phyloP scores from a whole-genome alignment of 2,888 invertebrate species.

The Drosophila rubida region DNA sequence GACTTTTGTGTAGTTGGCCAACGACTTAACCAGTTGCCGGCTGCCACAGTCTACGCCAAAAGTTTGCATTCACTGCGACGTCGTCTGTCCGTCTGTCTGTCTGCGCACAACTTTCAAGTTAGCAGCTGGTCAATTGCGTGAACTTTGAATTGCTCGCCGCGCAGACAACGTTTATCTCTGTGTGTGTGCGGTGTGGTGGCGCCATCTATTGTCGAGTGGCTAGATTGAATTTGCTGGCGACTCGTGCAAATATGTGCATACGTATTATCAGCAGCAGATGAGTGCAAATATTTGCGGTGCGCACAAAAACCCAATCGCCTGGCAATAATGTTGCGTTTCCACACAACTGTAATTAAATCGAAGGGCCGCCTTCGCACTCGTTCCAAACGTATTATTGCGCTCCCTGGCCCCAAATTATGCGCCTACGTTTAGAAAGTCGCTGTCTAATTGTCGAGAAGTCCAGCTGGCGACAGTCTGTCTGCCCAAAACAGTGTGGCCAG shows the following conservation, averaged over 20 bases:
- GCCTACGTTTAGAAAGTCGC: no score
- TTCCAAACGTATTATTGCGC: no score
- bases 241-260: neutral
- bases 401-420: neutral
- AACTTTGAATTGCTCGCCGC: slow-evolving; percentile 42
- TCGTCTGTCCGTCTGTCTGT: slow-evolving; percentile 14
- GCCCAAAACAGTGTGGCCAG: slow-evolving; percentile 10
- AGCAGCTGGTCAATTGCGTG: slow-evolving; percentile 46
- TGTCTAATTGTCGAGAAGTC: no score
- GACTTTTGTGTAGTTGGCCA: slow-evolving; percentile 50
- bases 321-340: neutral
- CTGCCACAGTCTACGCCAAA: slow-evolving; percentile 56
- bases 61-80: slow-evolving; percentile 46
- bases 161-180: slow-evolving; percentile 17
- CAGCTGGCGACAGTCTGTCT: no score
- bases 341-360: neutral
- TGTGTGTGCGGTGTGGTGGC: slow-evolving; percentile 10
- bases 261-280: neutral
- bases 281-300: slow-evolving; percentile 9
- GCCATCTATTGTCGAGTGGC: slow-evolving; percentile 22
- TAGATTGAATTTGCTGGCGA: neutral
- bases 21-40: slow-evolving; percentile 49
- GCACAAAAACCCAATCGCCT: neutral
- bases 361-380: no score
- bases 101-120: slow-evolving; percentile 38